Conservation (phyloP, 2,113 vertebrate species). For the Gymnobelideus leadbeateri region DNA sequence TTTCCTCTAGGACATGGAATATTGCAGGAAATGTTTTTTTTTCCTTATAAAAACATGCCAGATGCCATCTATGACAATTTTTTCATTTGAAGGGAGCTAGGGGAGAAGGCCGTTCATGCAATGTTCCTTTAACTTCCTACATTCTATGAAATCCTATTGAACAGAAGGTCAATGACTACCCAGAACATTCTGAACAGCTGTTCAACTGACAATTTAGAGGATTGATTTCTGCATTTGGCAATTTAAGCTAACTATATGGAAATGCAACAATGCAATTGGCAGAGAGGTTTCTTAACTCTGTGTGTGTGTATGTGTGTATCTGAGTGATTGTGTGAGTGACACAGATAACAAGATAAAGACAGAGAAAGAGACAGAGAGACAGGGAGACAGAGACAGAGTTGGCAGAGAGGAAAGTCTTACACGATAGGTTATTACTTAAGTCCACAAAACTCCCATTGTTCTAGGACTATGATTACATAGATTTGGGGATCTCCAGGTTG, state of each 20-base stretch:
- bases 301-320: neutral
- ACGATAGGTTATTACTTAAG: neutral
- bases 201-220: constrained; percentile 71
- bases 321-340: neutral
- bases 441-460: neutral
- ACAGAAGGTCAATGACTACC: constrained; percentile 74
- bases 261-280: constrained; percentile 58
- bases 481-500: neutral
- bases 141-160: constrained; percentile 68
- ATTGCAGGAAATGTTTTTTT: neutral
- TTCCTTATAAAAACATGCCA: neutral
- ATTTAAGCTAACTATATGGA: constrained; percentile 73
- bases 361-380: neutral
- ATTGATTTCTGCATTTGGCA: constrained; percentile 67
- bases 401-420: neutral
- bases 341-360: neutral
- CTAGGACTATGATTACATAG: neutral
- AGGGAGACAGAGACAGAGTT: neutral
- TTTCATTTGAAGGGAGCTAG: neutral
- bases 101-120: constrained; percentile 18
- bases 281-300: constrained; percentile 4
- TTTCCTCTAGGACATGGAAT: neutral
- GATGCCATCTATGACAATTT: neutral
- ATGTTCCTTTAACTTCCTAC: constrained; percentile 29
- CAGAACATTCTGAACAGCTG: constrained; percentile 74